These are phyloP conservation scores for Rhaphigaster nebulosa DNA, from an alignment of 2,888 invertebrate species.

Conservation along the genomic window DNA sequence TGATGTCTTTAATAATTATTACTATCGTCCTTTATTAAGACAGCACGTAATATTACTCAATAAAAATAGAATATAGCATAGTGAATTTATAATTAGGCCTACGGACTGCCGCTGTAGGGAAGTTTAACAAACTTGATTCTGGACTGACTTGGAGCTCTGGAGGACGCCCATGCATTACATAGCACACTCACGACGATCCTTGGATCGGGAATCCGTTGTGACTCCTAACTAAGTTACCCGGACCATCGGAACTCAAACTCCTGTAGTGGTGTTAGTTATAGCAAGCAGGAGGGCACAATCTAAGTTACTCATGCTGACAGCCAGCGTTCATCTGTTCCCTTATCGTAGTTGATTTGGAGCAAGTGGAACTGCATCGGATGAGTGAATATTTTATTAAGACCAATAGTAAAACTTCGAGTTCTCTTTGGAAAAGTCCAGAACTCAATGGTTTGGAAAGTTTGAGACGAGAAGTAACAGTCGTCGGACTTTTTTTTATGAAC, in stretches of 20 bases:
- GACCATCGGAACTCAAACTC: neutral
- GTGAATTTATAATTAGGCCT: no score
- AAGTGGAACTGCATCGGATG: neutral
- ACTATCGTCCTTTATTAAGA: no score
- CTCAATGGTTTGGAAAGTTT: neutral
- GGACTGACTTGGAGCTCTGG: neutral
- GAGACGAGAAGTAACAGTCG: neutral
- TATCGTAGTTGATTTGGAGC: neutral
- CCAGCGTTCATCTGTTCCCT: neutral
- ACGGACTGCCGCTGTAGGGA: neutral
- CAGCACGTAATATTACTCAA: no score
- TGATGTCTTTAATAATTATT: no score
- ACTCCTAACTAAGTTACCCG: conserved; percentile 11
- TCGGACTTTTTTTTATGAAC: neutral
- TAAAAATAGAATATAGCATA: no score
- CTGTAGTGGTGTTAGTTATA: neutral
- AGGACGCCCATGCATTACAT: neutral
- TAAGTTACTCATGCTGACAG: neutral
- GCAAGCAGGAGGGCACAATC: neutral
- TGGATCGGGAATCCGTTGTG: neutral
- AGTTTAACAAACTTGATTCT: neutral
- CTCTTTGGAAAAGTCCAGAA: neutral
- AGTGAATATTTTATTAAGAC: neutral
- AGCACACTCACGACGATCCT: neutral
- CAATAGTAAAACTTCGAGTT: neutral